Evolutionary conservation across 2,797 vertebrate genomes (phyloP).

Genomic region (Betta splendens): DNA sequence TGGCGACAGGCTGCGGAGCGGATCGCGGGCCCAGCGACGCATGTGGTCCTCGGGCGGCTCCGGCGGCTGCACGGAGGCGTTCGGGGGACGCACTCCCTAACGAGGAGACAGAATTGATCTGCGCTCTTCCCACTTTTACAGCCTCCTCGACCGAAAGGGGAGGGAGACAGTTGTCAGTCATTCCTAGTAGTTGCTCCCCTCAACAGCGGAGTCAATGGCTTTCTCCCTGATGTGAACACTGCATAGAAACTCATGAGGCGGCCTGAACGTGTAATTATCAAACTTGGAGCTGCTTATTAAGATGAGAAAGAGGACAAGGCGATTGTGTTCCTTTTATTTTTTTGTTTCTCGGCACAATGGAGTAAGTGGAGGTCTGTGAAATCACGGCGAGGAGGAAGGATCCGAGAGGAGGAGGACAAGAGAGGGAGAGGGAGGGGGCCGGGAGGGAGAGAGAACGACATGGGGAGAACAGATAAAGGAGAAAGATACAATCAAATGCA

Average conservation of each 20-base stretch:
- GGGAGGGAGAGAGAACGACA: constrained; percentile 41
- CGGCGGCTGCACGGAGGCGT: constrained; percentile 64
- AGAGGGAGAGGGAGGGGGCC: constrained; percentile 52
- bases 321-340: constrained; percentile 74
- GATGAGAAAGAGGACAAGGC: constrained; percentile 76
- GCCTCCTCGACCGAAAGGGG: constrained; percentile 55
- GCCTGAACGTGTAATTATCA: constrained; percentile 82
- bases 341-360: constrained; percentile 74
- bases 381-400: constrained; percentile 67
- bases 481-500: constrained; percentile 52
- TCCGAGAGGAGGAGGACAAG: constrained; percentile 69
- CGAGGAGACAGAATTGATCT: constrained; percentile 71
- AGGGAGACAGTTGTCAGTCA: constrained; percentile 79
- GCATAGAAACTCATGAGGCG: constrained; percentile 75
- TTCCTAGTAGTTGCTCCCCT: constrained; percentile 67
- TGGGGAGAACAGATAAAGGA: constrained; percentile 68
- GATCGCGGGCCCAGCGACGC: constrained; percentile 79
- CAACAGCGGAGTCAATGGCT: constrained; percentile 75
- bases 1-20: constrained; percentile 82
- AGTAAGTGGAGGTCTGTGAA: constrained; percentile 75
- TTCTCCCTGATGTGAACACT: constrained; percentile 71
- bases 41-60: constrained; percentile 78
- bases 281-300: constrained; percentile 82
- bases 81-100: constrained; percentile 74
- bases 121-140: constrained; percentile 76